These are phyloP conservation scores for Pseudomyrmex cubaensis DNA, from an alignment of 1,140 invertebrate genomes.

Conservation along the genomic window DNA sequence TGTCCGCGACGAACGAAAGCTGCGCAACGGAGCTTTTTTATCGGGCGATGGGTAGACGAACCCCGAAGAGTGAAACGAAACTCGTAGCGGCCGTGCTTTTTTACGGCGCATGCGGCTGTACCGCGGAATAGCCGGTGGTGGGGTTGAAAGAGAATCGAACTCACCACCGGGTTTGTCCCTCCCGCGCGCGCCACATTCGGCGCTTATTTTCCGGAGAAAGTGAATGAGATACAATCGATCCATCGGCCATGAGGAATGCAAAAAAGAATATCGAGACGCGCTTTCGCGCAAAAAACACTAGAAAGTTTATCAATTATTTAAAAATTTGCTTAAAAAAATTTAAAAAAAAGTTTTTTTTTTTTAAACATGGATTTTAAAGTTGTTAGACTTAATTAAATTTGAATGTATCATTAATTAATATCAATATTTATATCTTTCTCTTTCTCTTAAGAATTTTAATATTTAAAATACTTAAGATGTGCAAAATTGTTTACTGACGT, in stretches of 20 bases:
- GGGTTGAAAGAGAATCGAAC: constrained; percentile 74
- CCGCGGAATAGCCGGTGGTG: constrained; percentile 64
- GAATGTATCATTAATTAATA: no score
- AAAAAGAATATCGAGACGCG: constrained; percentile 39
- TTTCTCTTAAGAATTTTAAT: neutral
- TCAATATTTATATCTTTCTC: neutral
- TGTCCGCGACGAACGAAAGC: constrained; percentile 64
- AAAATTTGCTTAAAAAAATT: neutral
- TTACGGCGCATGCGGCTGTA: constrained; percentile 79
- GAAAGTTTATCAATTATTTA: neutral
- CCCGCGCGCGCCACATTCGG: constrained; percentile 15
- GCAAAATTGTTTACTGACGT: neutral
- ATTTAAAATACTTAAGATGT: neutral
- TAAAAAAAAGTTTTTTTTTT: neutral
- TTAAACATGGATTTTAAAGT: neutral
- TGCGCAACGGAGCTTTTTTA: constrained; percentile 79
- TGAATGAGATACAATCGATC: constrained; percentile 59
- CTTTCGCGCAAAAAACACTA: neutral
- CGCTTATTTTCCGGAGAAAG: constrained; percentile 66
- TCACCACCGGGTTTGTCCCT: constrained; percentile 43
- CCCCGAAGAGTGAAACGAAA: constrained; percentile 74
- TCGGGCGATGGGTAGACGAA: constrained; percentile 76
- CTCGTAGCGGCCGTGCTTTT: constrained; percentile 75
- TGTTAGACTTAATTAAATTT: no score
- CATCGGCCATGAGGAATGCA: constrained; percentile 5